Evolutionary conservation across 2,113 vertebrate species (phyloP), one percentile per base, ranked within the genome.

Genomic region (Synchiropus splendidus): DNA sequence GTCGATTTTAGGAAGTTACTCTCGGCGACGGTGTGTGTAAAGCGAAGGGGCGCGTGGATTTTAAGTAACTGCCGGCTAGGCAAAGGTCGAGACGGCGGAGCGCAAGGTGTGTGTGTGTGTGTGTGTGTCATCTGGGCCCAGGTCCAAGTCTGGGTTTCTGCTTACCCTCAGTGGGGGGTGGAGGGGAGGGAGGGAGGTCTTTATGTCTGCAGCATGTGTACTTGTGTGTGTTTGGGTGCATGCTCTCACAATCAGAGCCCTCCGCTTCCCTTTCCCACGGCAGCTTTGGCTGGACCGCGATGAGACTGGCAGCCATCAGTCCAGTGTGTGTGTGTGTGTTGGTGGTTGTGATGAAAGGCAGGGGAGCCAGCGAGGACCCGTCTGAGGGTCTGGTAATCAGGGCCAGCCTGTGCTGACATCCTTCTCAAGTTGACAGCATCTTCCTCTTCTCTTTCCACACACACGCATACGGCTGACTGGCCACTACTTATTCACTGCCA

Each of bases 361-460:
- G 87, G 87, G 84, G 86, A 86, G 87, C 83, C 81, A 52, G 68
- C 27, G 64, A 62, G 64, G 57, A 61, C 64, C 59, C 42, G 58
- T 83, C 84, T 75, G 74, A 86, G 89, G 84, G 88, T 86, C 84
- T 87, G 82, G 88, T 93, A 91, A 94, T 93, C 94, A 90, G 89
- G 89, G 88, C 87, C 86, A 86, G 89, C 72, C 72, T 35, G 62
- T 68, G 75, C 86, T 94, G 90, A 93, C 90, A 94, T 92, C 89
- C 93, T 92, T 90, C 88, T 91, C 88, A 86, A 88, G 80, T 86
- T 91, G 92, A 95, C 91, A 91, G 89, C 85, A 80, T 83, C 85
- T 92, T 95, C 91, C 92, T 94, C 88, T 88, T 88, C 82, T 86
- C 78, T 79, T 80, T 70, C 68, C 85, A 82, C 86, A 80, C 80